A percentile compares a stretch with the other conserved stretches of the same genome.
These are phyloP conservation scores for Conops quadrifasciatus DNA, from an alignment of 2,888 invertebrate species.

Conservation along the genomic window DNA sequence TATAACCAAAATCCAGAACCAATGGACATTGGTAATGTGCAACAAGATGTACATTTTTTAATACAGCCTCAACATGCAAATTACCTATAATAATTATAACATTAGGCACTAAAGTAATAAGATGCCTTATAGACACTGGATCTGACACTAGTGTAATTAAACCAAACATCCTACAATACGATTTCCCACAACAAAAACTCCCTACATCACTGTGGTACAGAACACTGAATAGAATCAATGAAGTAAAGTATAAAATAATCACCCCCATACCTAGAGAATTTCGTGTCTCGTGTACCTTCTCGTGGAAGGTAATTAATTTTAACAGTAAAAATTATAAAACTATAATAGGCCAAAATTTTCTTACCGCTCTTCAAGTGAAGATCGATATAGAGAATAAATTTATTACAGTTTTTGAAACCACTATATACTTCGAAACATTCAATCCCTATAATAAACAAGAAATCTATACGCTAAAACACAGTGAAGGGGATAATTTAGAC, in stretches of 20 bases:
- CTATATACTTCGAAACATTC: too few species aligned
- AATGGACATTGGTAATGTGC: too few species aligned
- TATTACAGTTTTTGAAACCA: too few species aligned
- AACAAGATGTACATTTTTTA: conserved; percentile 10
- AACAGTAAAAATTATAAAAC: neutral
- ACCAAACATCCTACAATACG: neutral
- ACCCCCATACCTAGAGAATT: conserved; percentile 8
- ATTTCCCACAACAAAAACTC: neutral
- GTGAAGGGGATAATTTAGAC: conserved; percentile 5
- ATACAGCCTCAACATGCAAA: conserved; percentile 6
- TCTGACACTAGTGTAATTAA: conserved; percentile 2
- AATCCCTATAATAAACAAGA: neutral
- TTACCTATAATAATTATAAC: conserved; percentile 6
- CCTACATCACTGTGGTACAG: conserved; percentile 2
- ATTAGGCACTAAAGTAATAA: neutral
- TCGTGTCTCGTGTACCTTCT: neutral
- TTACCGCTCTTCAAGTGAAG: conserved; percentile 22
- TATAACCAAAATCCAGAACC: too few species aligned
- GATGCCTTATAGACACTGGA: neutral
- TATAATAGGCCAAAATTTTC: conserved; percentile 11
- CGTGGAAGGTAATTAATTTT: conserved; percentile 12
- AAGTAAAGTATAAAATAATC: neutral
- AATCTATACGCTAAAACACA: neutral
- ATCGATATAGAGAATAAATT: conserved; percentile 23
- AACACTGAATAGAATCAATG: conserved; percentile 4